These are phyloP conservation scores for Colletes collaris DNA, from an alignment of 2,888 invertebrate genomes.

Conservation along the genomic window DNA sequence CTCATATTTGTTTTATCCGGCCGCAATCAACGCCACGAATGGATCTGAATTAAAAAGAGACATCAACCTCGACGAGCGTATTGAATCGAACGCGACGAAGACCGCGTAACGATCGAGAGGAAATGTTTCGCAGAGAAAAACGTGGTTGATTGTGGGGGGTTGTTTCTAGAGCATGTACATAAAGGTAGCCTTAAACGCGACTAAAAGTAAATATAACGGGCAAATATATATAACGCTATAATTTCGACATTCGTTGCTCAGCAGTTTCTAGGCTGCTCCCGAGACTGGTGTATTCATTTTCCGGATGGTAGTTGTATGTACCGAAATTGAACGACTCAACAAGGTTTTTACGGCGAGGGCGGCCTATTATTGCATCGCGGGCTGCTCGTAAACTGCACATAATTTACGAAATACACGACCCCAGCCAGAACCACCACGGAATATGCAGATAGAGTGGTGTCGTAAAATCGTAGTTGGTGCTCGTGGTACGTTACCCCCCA, in stretches of 20 bases:
- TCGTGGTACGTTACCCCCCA: slow-evolving; percentile 36
- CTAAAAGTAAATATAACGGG: too few species aligned
- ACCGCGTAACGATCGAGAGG: neutral
- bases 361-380: slow-evolving; percentile 29
- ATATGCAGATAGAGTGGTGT: slow-evolving; percentile 60
- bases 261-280: slow-evolving; percentile 2
- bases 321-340: slow-evolving; percentile 26
- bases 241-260: neutral
- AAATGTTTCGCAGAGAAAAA: slow-evolving; percentile 9
- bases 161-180: slow-evolving; percentile 22
- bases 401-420: slow-evolving; percentile 57
- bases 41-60: neutral
- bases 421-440: slow-evolving; percentile 36
- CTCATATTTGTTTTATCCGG: slow-evolving; percentile 30
- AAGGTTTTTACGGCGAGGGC: slow-evolving; percentile 31
- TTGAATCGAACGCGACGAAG: slow-evolving; percentile 31
- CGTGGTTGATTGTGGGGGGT: neutral
- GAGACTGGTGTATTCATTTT: slow-evolving; percentile 36
- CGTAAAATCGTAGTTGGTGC: slow-evolving; percentile 58
- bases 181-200: neutral
- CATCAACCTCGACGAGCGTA: neutral
- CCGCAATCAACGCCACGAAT: slow-evolving; percentile 33
- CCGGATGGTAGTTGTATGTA: neutral
- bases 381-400: slow-evolving; percentile 59
- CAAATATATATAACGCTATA: too few species aligned